A percentile compares a stretch with the other conserved stretches of the same genome.
These are phyloP conservation scores for Gymnopithys bicolor DNA, from an alignment of 2,797 vertebrate species.

Conservation along the genomic window DNA sequence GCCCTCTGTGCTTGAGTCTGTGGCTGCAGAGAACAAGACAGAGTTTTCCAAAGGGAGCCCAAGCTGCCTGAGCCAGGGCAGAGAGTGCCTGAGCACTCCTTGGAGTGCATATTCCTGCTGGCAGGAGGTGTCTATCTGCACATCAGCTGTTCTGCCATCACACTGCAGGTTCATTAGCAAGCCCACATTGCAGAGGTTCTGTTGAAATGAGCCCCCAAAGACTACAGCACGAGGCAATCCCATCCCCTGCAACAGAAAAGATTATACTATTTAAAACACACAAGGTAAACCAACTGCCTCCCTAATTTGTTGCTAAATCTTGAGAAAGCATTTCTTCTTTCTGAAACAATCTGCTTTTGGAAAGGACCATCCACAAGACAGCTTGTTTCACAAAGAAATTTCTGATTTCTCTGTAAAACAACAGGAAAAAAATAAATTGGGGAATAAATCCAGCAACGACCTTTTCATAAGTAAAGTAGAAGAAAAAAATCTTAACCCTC, in stretches of 20 bases:
- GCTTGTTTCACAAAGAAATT: background rate
- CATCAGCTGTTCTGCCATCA: constrained; percentile 66
- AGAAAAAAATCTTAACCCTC: background rate
- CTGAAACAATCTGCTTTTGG: background rate
- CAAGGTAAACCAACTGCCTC: background rate
- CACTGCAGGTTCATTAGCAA: constrained; percentile 72
- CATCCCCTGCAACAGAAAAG: constrained; percentile 64
- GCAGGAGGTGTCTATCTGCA: constrained; percentile 76
- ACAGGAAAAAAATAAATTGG: background rate
- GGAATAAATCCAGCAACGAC: background rate
- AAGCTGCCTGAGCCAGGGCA: constrained; percentile 58
- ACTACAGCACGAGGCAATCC: constrained; percentile 71
- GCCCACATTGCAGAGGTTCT: constrained; percentile 50
- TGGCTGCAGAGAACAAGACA: constrained; percentile 57
- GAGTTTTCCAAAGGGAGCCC: constrained; percentile 75
- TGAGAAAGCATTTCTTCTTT: background rate
- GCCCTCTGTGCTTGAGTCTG: constrained; percentile 24
- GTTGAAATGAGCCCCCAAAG: constrained; percentile 70
- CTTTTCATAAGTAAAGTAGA: background rate
- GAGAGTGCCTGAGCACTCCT: constrained; percentile 77
- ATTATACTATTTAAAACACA: background rate
- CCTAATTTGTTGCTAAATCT: background rate
- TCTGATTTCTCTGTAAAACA: background rate
- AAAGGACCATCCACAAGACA: background rate
- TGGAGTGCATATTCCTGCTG: constrained; percentile 53